Evolutionary conservation across 2,113 vertebrate species (phyloP).

Genomic region (Cinclus cinclus): DNA sequence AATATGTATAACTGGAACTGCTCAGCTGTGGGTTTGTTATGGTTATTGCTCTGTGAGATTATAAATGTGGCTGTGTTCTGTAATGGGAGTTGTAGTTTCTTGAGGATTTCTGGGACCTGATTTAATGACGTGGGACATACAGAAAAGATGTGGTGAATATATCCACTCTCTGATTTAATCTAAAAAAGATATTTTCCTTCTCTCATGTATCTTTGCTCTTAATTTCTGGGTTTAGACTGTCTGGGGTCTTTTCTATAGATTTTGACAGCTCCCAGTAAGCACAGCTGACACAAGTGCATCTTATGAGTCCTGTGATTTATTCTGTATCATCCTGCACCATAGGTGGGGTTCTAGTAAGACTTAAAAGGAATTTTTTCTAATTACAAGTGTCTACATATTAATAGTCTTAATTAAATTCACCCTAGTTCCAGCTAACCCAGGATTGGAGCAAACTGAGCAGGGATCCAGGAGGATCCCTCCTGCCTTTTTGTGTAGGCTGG

Average conservation of each 20-base stretch:
- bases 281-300: not conserved
- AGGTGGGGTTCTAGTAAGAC: not conserved
- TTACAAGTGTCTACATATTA: not conserved
- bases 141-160: not conserved
- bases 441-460: not conserved
- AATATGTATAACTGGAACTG: not conserved
- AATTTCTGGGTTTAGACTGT: not conserved
- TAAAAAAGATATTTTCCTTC: not conserved
- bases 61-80: not conserved
- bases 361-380: not conserved
- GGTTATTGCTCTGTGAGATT: not conserved
- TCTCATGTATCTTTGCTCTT: not conserved
- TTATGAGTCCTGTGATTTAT: not conserved
- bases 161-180: not conserved
- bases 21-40: not conserved
- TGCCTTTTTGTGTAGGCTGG: not conserved
- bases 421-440: constrained; percentile 14
- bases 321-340: not conserved
- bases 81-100: not conserved
- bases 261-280: not conserved
- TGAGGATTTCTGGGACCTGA: not conserved
- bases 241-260: not conserved
- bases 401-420: constrained; percentile 49
- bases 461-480: not conserved
- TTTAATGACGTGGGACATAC: not conserved